Conservation (phyloP, 2,888 invertebrate genomes). For the Leptinotarsa haldemani region DNA sequence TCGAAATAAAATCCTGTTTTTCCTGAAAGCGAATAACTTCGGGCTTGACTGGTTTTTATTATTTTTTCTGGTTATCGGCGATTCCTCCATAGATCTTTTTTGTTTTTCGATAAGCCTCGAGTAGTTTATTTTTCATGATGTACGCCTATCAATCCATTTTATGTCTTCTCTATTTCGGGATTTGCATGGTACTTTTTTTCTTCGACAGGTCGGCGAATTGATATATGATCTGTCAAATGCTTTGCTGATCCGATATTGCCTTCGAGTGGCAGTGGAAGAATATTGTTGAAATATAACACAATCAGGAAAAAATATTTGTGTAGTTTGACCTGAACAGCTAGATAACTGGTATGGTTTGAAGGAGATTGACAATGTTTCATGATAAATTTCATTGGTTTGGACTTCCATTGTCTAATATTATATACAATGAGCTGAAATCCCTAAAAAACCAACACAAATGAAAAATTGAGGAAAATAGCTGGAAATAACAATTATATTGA, state of each 20-base stretch:
- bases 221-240: background rate
- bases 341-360: too few species aligned
- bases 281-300: too few species aligned
- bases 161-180: background rate
- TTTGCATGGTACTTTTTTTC: background rate
- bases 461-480: too few species aligned
- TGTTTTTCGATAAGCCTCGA: slow-evolving; percentile 6
- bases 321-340: too few species aligned
- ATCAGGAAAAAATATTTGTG: too few species aligned
- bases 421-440: too few species aligned
- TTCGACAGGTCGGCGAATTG: background rate
- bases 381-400: too few species aligned
- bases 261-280: background rate
- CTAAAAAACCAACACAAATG: too few species aligned
- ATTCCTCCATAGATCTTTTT: slow-evolving; percentile 9
- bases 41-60: slow-evolving; percentile 25
- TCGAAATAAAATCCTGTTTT: slow-evolving; percentile 34
- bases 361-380: too few species aligned
- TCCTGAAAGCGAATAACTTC: slow-evolving; percentile 28
- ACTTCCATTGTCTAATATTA: too few species aligned
- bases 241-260: background rate
- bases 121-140: slow-evolving; percentile 12
- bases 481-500: too few species aligned
- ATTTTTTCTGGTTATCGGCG: slow-evolving; percentile 10
- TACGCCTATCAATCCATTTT: background rate